Percentiles rank a stretch among this genome's conserved stretches.
Evolutionary conservation across 2,113 vertebrate genomes (phyloP).

Genomic region (Phocoena sinus): DNA sequence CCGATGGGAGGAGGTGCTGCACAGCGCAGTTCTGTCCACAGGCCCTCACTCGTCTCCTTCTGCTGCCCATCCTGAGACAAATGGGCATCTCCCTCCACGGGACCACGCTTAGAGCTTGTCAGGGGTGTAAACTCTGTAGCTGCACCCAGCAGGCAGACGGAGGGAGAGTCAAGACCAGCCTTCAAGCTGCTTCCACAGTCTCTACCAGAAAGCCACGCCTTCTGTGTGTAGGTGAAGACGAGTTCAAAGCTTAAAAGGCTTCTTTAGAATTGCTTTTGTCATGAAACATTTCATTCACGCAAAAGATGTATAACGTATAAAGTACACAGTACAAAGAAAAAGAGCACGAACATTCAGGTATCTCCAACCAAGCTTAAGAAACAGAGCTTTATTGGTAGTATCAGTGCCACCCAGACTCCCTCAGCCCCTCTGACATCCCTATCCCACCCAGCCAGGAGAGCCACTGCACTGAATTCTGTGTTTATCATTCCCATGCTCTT

Average conservation of each 20-base stretch:
- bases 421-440: no score
- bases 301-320: not conserved
- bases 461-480: not conserved
- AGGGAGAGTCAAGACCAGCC: not conserved
- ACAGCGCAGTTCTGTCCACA: not conserved
- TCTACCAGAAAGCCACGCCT: not conserved
- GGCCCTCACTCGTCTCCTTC: not conserved
- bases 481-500: not conserved
- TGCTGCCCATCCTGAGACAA: not conserved
- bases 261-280: not conserved
- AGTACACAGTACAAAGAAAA: not conserved
- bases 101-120: not conserved
- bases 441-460: fast-evolving
- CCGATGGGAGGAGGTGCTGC: fast-evolving
- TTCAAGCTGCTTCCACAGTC: not conserved
- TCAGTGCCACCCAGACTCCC: no score
- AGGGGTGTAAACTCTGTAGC: not conserved
- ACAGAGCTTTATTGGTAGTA: not conserved
- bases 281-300: slow-evolving; percentile 9
- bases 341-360: not conserved
- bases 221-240: not conserved
- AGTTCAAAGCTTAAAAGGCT: not conserved
- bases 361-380: not conserved
- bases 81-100: not conserved
- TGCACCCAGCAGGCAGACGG: fast-evolving